These are phyloP conservation scores for Caenorhabditis wallacei DNA, from an alignment of 2,888 invertebrate genomes.

Conservation along the genomic window DNA sequence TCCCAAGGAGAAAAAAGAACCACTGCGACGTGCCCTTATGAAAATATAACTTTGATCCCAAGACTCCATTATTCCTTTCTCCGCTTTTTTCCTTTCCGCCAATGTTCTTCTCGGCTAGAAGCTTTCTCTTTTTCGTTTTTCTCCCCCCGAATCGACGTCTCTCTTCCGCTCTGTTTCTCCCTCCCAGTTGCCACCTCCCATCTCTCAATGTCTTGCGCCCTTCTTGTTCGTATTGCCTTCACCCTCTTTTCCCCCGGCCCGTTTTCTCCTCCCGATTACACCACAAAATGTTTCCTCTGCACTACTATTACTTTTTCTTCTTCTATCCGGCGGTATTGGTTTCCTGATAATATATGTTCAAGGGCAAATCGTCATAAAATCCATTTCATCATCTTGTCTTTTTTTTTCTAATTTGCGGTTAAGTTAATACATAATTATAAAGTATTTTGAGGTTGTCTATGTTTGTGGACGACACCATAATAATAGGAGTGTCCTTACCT, in stretches of 20 bases:
- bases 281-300: conserved; percentile 46
- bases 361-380: conserved; percentile 23
- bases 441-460: not conserved
- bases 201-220: conserved; percentile 49
- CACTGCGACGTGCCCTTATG: not conserved
- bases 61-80: conserved; percentile 21
- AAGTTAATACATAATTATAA: not conserved
- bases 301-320: conserved; percentile 29
- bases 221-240: conserved; percentile 44
- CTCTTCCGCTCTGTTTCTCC: conserved; percentile 51
- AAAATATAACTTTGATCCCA: conserved; percentile 5
- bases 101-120: conserved; percentile 28
- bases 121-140: conserved; percentile 27
- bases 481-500: conserved; percentile 2
- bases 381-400: not conserved
- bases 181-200: conserved; percentile 44
- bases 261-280: conserved; percentile 36
- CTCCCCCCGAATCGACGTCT: conserved; percentile 29
- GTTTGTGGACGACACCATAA: conserved; percentile 10
- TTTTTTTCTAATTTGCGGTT: not conserved
- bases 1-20: not conserved
- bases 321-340: conserved; percentile 9
- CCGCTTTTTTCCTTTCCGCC: conserved; percentile 9
- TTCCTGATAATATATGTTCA: conserved; percentile 37
- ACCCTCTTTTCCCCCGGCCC: conserved; percentile 30